phyloP scores from a whole-genome alignment of 1,140 invertebrate species.

The Hesperophylax magnus region DNA sequence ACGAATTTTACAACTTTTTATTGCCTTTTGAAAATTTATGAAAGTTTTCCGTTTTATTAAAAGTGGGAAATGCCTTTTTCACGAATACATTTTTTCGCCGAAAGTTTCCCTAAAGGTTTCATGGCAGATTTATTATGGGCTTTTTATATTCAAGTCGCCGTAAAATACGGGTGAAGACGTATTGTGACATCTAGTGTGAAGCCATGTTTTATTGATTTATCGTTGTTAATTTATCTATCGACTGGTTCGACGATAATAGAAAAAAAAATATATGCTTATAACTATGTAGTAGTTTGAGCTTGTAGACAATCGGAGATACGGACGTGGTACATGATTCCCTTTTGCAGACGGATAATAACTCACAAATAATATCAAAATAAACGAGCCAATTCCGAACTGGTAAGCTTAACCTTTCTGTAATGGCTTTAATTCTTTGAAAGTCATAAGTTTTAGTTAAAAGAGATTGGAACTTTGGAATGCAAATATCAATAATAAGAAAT shows the following conservation, averaged over 20 bases:
- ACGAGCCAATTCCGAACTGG: too few relatives aligned
- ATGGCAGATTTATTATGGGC: constrained; percentile 9
- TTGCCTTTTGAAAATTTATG: constrained; percentile 37
- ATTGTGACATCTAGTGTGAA: constrained; percentile 2
- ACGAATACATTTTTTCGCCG: constrained; percentile 4
- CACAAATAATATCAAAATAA: too few relatives aligned
- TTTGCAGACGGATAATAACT: too few relatives aligned
- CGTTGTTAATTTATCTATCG: background rate
- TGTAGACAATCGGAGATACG: too few relatives aligned
- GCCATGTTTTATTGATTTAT: constrained; percentile 7
- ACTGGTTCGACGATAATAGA: background rate
- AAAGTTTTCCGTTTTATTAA: constrained; percentile 37
- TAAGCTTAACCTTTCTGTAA: too few relatives aligned
- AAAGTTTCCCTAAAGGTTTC: constrained; percentile 24
- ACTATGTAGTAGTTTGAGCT: too few relatives aligned
- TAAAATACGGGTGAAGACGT: background rate
- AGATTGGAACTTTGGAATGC: too few relatives aligned
- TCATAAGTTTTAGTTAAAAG: too few relatives aligned
- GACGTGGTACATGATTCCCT: too few relatives aligned
- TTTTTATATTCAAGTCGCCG: constrained; percentile 19
- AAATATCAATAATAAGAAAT: too few relatives aligned
- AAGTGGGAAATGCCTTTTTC: constrained; percentile 27
- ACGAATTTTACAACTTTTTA: constrained; percentile 37
- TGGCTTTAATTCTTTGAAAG: too few relatives aligned
- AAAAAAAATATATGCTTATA: background rate